Percentiles rank a stretch among this genome's conserved stretches.
These are phyloP conservation scores for Eristalis intricaria DNA, from an alignment of 2,888 invertebrate genomes.

Conservation along the genomic window DNA sequence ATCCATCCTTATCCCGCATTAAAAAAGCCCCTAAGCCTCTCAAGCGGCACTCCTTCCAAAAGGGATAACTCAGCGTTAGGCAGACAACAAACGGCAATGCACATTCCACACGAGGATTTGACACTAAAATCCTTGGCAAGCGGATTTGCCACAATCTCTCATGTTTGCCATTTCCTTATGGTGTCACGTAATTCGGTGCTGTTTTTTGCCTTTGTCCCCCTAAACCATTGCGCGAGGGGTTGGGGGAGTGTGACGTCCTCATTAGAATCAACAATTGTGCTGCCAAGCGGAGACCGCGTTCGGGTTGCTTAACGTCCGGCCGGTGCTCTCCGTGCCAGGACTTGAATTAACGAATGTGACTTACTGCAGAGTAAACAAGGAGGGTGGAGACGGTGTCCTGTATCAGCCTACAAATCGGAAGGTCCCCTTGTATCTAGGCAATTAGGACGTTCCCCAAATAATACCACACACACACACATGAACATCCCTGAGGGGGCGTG, in stretches of 20 bases:
- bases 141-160: slow-evolving; percentile 45
- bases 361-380: slow-evolving; percentile 40
- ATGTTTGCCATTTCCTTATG: slow-evolving; percentile 55
- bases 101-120: slow-evolving; percentile 47
- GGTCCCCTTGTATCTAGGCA: slow-evolving; percentile 40
- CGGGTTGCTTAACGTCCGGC: background rate
- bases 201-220: background rate
- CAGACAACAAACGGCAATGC: slow-evolving; percentile 53
- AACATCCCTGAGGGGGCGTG: too few species aligned
- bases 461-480: background rate
- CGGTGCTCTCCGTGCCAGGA: background rate
- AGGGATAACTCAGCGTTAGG: slow-evolving; percentile 1
- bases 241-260: slow-evolving; percentile 43
- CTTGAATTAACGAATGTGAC: slow-evolving; percentile 52
- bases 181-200: slow-evolving; percentile 55
- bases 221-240: background rate
- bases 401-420: slow-evolving; percentile 16
- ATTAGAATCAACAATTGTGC: slow-evolving; percentile 64
- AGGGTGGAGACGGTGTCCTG: slow-evolving; percentile 7
- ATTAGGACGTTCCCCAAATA: slow-evolving; percentile 37
- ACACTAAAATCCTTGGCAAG: slow-evolving; percentile 50
- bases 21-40: slow-evolving; percentile 19
- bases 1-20: slow-evolving; percentile 54
- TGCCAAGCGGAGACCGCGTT: background rate
- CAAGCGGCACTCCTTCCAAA: background rate